Evolutionary conservation across 2,888 invertebrate genomes (phyloP).

Genomic region (Malachius bipustulatus): DNA sequence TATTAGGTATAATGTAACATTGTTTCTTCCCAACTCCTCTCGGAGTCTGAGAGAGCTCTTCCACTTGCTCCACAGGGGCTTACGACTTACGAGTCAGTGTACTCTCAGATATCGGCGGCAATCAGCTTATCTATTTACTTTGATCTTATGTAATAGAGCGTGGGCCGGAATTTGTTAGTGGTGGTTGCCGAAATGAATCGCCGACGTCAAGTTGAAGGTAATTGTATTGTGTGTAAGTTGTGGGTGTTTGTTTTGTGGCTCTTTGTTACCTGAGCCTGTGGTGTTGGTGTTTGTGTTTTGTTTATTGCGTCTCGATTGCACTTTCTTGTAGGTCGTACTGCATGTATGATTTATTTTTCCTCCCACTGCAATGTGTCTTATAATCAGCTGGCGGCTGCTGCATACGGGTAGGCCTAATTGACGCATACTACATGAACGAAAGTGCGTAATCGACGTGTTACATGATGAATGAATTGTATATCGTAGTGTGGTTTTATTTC

Average conservation of each 20-base stretch:
- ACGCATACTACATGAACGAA: too few relatives aligned
- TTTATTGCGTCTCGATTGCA: neutral
- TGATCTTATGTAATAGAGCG: slow-evolving; percentile 1
- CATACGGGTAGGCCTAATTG: too few relatives aligned
- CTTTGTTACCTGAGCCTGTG: too few relatives aligned
- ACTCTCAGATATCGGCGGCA: neutral
- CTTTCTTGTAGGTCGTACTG: too few relatives aligned
- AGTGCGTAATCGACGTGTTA: too few relatives aligned
- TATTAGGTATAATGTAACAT: slow-evolving; percentile 31
- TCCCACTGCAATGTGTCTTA: too few relatives aligned
- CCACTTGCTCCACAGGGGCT: too few relatives aligned
- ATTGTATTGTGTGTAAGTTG: slow-evolving; percentile 1
- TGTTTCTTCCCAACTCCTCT: slow-evolving; percentile 24
- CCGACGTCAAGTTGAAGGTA: slow-evolving; percentile 2
- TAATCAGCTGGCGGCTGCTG: too few relatives aligned
- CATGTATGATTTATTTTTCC: too few relatives aligned
- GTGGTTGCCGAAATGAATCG: neutral
- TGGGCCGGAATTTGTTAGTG: slow-evolving; percentile 1
- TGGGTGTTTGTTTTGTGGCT: neutral
- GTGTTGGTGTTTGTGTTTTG: slow-evolving; percentile 1
- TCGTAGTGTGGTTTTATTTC: too few relatives aligned
- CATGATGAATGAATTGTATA: too few relatives aligned
- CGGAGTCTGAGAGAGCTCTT: neutral
- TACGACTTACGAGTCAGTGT: slow-evolving; percentile 3
- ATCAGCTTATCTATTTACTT: too few relatives aligned